These are phyloP conservation scores for Platysternon megacephalum DNA, from an alignment of 2,113 vertebrate genomes.

Conservation along the genomic window DNA sequence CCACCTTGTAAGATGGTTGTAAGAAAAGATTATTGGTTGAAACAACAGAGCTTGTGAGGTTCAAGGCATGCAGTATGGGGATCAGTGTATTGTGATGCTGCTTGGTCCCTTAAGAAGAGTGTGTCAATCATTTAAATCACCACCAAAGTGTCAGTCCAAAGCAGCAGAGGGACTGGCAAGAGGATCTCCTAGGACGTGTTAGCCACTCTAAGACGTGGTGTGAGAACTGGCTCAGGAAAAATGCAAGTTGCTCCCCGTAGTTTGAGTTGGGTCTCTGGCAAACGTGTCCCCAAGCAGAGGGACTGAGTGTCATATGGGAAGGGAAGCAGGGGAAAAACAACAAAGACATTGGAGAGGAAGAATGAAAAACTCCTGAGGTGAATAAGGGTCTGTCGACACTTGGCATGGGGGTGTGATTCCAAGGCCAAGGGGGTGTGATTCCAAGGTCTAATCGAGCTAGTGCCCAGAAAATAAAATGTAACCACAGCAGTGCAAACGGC, in stretches of 20 bases:
- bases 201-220: not conserved
- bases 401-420: not conserved
- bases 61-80: not conserved
- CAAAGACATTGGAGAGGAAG: not conserved
- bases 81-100: not conserved
- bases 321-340: not conserved
- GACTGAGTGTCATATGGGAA: not conserved
- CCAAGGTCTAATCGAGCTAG: not conserved
- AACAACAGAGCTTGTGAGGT: not conserved
- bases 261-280: not conserved
- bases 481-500: not conserved
- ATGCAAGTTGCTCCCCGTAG: not conserved
- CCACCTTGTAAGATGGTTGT: not conserved
- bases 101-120: not conserved
- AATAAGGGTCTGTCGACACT: not conserved
- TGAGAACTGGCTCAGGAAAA: not conserved
- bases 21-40: not conserved
- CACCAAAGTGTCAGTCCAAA: not conserved
- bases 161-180: not conserved
- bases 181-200: not conserved
- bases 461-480: not conserved
- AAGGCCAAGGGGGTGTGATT: not conserved
- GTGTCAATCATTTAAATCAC: too few species aligned
- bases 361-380: not conserved
- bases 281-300: not conserved